Evolutionary conservation across 2,113 vertebrate genomes (phyloP).

Genomic region (Pseudolaguvia tuberculata): DNA sequence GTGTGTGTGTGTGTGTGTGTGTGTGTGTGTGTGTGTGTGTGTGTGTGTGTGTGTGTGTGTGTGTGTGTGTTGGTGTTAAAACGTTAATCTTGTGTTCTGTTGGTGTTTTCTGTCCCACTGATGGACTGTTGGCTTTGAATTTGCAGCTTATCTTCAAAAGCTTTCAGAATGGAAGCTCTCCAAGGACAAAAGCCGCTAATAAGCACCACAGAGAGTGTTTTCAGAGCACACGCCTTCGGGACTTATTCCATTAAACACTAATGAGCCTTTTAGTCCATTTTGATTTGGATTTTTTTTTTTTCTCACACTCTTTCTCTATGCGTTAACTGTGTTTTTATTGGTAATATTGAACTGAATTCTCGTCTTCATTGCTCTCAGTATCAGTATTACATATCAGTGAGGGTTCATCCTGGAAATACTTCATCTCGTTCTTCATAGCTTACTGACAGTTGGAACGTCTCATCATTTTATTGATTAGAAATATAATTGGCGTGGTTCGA

Average conservation of each 20-base stretch:
- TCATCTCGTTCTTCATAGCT: not conserved
- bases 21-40: too few species aligned
- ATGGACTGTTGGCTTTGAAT: conserved; percentile 28
- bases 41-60: too few species aligned
- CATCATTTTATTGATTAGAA: not conserved
- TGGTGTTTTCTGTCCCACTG: conserved; percentile 25
- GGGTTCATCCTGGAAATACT: not conserved
- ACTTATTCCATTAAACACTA: conserved; percentile 47
- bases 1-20: too few species aligned
- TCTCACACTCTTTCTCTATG: not conserved
- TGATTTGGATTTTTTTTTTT: not conserved
- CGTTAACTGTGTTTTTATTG: conserved; percentile 17
- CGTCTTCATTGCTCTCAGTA: not conserved
- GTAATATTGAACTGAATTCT: conserved; percentile 15
- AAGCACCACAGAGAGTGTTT: conserved; percentile 35
- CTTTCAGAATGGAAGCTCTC: conserved; percentile 38
- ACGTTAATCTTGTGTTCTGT: conserved; percentile 26
- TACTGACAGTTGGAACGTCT: not conserved
- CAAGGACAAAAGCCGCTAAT: conserved; percentile 41
- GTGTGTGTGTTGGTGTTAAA: conserved; percentile 26
- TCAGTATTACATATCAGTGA: not conserved
- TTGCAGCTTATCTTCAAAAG: conserved; percentile 31
- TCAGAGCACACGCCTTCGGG: conserved; percentile 39
- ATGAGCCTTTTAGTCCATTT: conserved; percentile 47
- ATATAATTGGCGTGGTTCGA: too few species aligned